Percentiles rank a stretch among this genome's conserved stretches.
Evolutionary conservation across 2,888 invertebrate species (phyloP).

Genomic region (Galerucella pusilla): DNA sequence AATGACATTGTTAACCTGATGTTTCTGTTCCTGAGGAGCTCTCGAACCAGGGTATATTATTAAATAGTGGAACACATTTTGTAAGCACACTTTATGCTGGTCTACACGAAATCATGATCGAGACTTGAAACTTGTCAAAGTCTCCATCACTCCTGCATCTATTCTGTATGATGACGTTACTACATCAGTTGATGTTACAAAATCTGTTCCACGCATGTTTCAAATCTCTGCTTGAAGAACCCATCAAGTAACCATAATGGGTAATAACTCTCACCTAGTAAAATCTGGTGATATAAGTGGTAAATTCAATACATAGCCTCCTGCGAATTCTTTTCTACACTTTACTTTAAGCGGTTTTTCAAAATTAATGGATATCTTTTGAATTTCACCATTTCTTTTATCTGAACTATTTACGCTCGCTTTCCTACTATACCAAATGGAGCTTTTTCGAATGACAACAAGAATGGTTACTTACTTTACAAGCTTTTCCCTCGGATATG

Average conservation of each 20-base stretch:
- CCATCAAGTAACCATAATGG: too few relatives aligned
- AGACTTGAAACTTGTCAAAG: not conserved
- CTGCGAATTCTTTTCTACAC: too few relatives aligned
- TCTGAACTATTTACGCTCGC: too few relatives aligned
- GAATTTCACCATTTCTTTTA: too few relatives aligned
- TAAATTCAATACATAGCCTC: too few relatives aligned
- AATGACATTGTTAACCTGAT: not conserved
- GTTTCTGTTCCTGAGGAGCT: constrained; percentile 9
- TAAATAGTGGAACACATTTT: not conserved
- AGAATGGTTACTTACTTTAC: constrained; percentile 55
- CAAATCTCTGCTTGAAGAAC: not conserved
- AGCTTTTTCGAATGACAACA: not conserved
- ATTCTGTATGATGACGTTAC: constrained; percentile 2
- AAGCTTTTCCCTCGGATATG: constrained; percentile 62
- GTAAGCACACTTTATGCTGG: constrained; percentile 12
- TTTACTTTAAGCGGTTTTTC: too few relatives aligned
- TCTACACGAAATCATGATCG: not conserved
- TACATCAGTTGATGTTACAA: not conserved
- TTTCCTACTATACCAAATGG: not conserved
- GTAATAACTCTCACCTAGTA: too few relatives aligned
- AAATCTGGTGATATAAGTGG: too few relatives aligned
- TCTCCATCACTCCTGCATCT: not conserved
- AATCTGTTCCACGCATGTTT: not conserved
- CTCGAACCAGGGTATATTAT: not conserved
- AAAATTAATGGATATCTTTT: too few relatives aligned